Conservation (phyloP, 2,113 vertebrate species). For the Calyptomena viridis region DNA sequence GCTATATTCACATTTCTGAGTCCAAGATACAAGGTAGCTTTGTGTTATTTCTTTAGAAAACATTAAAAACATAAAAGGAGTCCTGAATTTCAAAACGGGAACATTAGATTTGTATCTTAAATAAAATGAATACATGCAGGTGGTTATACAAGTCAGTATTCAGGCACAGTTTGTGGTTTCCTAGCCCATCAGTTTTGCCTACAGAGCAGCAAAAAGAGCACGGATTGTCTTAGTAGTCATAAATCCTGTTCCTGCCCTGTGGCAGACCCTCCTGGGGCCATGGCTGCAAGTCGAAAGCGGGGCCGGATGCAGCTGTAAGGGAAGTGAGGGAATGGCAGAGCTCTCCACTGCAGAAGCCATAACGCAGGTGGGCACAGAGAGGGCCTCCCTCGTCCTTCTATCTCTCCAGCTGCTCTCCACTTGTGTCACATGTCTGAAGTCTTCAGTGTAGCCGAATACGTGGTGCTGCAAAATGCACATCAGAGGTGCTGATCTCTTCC, state of each 20-base stretch:
- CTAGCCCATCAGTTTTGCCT: not conserved
- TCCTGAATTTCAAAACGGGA: not conserved
- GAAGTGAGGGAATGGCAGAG: not conserved
- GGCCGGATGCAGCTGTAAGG: not conserved
- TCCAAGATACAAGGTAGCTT: not conserved
- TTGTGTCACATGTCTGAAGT: accelerated
- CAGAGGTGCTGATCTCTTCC: not conserved
- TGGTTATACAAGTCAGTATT: not conserved
- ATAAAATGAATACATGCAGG: not conserved
- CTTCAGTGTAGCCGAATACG: accelerated
- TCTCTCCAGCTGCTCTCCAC: accelerated
- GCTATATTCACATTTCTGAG: not conserved
- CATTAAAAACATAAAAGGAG: not conserved
- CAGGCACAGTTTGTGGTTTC: not conserved
- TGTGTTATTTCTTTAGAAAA: not conserved
- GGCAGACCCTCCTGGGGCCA: accelerated
- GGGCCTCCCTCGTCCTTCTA: accelerated
- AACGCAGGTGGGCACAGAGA: accelerated
- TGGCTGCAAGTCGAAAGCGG: no score
- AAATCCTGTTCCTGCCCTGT: not conserved
- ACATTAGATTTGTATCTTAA: not conserved
- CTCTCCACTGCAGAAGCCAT: accelerated
- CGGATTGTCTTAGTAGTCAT: accelerated
- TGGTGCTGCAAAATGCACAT: accelerated
- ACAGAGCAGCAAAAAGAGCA: not conserved